Conservation (phyloP, 2,113 vertebrate species). For the Ceyx cyanopectus region DNA sequence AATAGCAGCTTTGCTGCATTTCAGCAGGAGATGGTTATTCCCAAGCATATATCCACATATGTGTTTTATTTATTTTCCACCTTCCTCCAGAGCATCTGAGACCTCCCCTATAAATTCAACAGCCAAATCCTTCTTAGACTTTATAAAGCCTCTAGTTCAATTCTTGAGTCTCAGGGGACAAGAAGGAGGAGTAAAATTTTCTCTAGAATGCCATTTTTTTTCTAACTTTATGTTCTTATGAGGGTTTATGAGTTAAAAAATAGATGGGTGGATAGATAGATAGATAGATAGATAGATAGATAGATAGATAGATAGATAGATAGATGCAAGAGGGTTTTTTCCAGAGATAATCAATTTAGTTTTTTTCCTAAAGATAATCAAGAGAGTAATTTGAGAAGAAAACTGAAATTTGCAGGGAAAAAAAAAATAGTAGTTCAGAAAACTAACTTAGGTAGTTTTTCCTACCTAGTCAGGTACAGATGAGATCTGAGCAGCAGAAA, state of each 20-base stretch:
- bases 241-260: not conserved
- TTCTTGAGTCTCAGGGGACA: not conserved
- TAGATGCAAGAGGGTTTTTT: not conserved
- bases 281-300: too few relatives aligned
- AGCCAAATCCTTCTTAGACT: not conserved
- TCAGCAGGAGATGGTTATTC: not conserved
- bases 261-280: not conserved
- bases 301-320: too few relatives aligned
- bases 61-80: not conserved
- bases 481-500: not conserved
- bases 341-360: not conserved
- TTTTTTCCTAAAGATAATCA: not conserved
- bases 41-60: not conserved
- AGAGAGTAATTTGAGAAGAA: not conserved
- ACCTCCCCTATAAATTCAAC: not conserved
- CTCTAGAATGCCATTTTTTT: not conserved
- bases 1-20: not conserved
- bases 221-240: not conserved
- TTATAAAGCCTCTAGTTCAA: not conserved
- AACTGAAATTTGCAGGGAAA: not conserved
- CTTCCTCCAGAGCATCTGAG: not conserved
- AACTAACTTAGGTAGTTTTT: not conserved
- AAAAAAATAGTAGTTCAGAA: not conserved
- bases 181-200: not conserved
- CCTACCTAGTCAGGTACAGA: not conserved